Evolutionary conservation across 2,888 invertebrate species (phyloP), one percentile per base, ranked within the genome.

Genomic region (Perithous albicinctus): DNA sequence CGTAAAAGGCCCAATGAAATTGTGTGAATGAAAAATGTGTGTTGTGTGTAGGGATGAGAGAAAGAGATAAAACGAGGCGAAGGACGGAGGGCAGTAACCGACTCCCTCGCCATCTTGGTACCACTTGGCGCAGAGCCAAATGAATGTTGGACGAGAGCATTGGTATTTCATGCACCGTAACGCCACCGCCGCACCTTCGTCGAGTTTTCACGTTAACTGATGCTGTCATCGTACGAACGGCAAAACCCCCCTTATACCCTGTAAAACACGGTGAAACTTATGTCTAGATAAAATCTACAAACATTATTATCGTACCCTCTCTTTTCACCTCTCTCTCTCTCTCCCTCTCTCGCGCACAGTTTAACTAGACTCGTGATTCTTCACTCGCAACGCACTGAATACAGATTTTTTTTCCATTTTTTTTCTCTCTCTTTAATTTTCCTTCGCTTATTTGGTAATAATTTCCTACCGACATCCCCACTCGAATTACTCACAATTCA

Each of bases 181-280:
- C 59, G 56, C 43, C 67, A 59, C 66, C 54, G 77, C 59, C 64
- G 73, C 76, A 70, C 76, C 73, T 79, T 83, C 76, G 59, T 77
- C 69, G 79, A 83, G 76, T 79, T 74, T n/a, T 63, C 46, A 48
- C 78, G 69, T 72, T 83, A 69, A 73, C 66, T 72, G 77, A 79
- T 74, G 70, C 69, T 78, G 78, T 84, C 83, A 72, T 78, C 67
- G 81, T 81, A 82, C 80, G 70, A 76, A 77, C 80, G 56, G 73
- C 54, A 35, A 43, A 18, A 26, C 54, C 48, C 56, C 32, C 54
- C 66, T 82, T 85, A 86, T 88, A 88, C 88, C 88, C 88, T 88
- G 87, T 88, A 85, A 84, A 86, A 87, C 85, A 86, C 83, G 84
- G 82, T 84, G 83, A 82, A 84, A 83, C 85, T 87, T 85, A 87